Conservation (phyloP, 2,888 invertebrate species). For the Elaeidobius kamerunicus region DNA sequence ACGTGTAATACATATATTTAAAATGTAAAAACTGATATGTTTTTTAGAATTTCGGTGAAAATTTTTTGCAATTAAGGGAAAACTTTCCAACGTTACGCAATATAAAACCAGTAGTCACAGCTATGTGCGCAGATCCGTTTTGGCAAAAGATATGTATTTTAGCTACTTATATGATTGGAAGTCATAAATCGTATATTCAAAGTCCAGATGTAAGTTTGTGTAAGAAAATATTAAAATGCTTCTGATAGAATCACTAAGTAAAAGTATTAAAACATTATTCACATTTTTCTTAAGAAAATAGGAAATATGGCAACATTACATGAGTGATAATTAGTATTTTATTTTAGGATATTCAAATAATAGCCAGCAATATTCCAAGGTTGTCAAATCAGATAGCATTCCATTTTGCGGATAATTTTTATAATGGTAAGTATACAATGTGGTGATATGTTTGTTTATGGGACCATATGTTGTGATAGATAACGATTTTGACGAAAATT, state of each 20-base stretch:
- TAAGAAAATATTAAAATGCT: background rate
- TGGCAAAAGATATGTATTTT: background rate
- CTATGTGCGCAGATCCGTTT: conserved; percentile 4
- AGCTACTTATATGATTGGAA: background rate
- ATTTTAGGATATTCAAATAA: conserved; percentile 12
- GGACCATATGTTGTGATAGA: too few relatives aligned
- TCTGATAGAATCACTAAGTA: too few relatives aligned
- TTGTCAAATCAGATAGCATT: background rate
- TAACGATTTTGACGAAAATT: too few relatives aligned
- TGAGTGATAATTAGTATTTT: background rate
- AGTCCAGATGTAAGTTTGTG: conserved; percentile 1
- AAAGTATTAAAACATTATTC: background rate
- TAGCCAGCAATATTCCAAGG: conserved; percentile 5
- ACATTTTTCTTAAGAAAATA: background rate
- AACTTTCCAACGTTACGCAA: background rate
- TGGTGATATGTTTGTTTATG: too few relatives aligned
- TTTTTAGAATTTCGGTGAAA: too few relatives aligned
- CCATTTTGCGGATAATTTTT: conserved; percentile 16
- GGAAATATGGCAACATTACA: background rate
- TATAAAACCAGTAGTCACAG: background rate
- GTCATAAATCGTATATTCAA: conserved; percentile 1
- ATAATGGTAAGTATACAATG: conserved; percentile 5
- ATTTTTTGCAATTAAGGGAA: background rate
- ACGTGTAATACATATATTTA: too few relatives aligned
- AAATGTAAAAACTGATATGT: too few relatives aligned